These are phyloP conservation scores for Halichoeres trimaculatus DNA, from an alignment of 2,113 vertebrate genomes.

Conservation along the genomic window DNA sequence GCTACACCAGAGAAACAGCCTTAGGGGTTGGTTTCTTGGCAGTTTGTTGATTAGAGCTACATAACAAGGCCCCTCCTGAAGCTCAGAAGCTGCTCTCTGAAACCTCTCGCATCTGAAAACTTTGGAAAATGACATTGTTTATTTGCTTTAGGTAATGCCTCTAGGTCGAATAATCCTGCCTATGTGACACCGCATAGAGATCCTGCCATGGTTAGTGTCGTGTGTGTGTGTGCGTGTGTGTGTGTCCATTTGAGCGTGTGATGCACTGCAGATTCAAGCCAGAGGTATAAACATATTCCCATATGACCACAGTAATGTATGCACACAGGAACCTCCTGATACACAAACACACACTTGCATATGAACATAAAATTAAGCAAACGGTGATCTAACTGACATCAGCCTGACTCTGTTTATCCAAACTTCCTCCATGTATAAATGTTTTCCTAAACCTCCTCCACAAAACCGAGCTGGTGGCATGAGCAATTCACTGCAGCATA, in stretches of 20 bases:
- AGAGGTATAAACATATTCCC: constrained; percentile 39
- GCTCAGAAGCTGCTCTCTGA: constrained; percentile 11
- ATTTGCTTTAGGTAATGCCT: constrained; percentile 8
- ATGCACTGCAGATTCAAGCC: constrained; percentile 51
- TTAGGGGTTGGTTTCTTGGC: constrained; percentile 37
- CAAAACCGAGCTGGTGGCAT: not conserved
- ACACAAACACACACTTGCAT: constrained; percentile 15
- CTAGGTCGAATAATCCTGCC: constrained; percentile 8
- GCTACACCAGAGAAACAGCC: constrained; percentile 27
- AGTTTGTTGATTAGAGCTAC: constrained; percentile 42
- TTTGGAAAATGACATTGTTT: constrained; percentile 32
- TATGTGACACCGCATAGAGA: constrained; percentile 28
- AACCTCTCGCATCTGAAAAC: constrained; percentile 19
- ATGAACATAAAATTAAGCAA: not conserved
- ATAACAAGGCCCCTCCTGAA: constrained; percentile 35
- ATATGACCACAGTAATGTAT: constrained; percentile 19
- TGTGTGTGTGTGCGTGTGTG: not conserved
- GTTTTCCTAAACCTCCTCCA: constrained; percentile 33
- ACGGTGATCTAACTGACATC: not conserved
- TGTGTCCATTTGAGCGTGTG: constrained; percentile 33
- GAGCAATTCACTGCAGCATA: constrained; percentile 15
- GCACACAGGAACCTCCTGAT: not conserved
- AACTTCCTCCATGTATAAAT: constrained; percentile 18
- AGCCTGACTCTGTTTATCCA: not conserved
- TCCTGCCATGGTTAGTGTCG: constrained; percentile 24